Base-by-base conservation (phyloP, 1,140 invertebrate genomes). In the Euwallacea fornicatus region DNA sequence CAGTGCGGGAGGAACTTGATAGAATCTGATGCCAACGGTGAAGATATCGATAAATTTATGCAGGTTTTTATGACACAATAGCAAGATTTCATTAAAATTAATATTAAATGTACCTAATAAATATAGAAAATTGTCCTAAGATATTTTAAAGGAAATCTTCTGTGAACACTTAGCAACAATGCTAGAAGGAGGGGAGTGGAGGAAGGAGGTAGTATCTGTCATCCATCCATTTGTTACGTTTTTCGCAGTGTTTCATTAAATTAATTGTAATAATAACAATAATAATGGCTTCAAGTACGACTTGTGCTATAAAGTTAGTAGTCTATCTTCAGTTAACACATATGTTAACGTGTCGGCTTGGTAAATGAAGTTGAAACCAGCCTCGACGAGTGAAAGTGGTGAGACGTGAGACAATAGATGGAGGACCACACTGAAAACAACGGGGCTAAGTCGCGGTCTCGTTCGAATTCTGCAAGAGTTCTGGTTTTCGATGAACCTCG, bases 391-490 rank as follows among this genome's bases (percentile, higher is more conserved):
- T 50, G 46, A 11, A 13, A 50, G 9, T 50, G 46, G 9, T 50
- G 13, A 50, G 46, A 50, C 46, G 46, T 50, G 46, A 50, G 46
- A 50, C 46, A 50, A 50, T 50, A 50, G 46, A 50, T 50, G 46
- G 46, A 50, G 80, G 80, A 81, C 66, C 77, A 74, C 74, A 72
- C 43, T 54, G 63, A 74, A 71, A 70, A 73, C 55, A 79, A 76
- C 69, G 78, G 76, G 68, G 73, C 72, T 67, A 79, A 81, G 77
- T 73, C 76, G 69, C 82, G 85, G 66, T 80, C 81, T 6, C 83
- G 85, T 76, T 84, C 83, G 47, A 86, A 86, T 77, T 85, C 85
- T 15, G 85, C 85, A 15, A 81, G 85, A 70, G 82, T 85, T 47
- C 80, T 86, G 62, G 82, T 85, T 15, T 86, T 86, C 69, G 84